phyloP scores from a whole-genome alignment of 2,113 vertebrate genomes.

The Otocyon megalotis region DNA sequence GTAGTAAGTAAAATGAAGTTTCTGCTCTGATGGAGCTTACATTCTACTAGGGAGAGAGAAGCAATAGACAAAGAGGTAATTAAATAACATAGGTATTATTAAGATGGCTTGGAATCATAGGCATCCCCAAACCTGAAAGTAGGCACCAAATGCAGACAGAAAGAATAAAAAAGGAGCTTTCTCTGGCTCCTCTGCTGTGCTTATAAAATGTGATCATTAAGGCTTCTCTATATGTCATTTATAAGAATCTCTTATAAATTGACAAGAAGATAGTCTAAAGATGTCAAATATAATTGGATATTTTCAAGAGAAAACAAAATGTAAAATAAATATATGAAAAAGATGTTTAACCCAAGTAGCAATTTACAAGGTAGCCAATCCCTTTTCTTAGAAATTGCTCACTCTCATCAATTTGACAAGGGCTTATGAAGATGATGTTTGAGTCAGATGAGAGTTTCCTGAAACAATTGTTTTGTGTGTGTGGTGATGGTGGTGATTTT shows the following conservation, averaged over 20 bases:
- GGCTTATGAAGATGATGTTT: not conserved
- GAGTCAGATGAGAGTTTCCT: not conserved
- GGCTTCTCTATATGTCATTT: not conserved
- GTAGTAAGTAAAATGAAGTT: not conserved
- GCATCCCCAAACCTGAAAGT: not conserved
- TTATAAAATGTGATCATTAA: not conserved
- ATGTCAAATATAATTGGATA: not conserved
- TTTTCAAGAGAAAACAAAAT: constrained; percentile 17
- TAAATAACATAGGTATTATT: not conserved
- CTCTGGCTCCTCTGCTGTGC: not conserved
- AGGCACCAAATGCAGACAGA: not conserved
- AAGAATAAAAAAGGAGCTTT: not conserved
- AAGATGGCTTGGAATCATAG: not conserved
- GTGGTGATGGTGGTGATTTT: not conserved
- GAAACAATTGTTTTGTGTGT: not conserved
- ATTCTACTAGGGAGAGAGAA: not conserved
- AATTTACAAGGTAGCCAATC: constrained; percentile 13
- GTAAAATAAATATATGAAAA: not conserved
- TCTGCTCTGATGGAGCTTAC: not conserved
- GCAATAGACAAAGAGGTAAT: not conserved
- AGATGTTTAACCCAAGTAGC: not conserved
- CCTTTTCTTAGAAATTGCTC: not conserved
- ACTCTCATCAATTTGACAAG: not conserved
- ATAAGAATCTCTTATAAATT: not conserved
- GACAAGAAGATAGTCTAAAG: not conserved